Evolutionary conservation across 2,797 vertebrate species (phyloP).

Genomic region (Calcarius lapponicus): DNA sequence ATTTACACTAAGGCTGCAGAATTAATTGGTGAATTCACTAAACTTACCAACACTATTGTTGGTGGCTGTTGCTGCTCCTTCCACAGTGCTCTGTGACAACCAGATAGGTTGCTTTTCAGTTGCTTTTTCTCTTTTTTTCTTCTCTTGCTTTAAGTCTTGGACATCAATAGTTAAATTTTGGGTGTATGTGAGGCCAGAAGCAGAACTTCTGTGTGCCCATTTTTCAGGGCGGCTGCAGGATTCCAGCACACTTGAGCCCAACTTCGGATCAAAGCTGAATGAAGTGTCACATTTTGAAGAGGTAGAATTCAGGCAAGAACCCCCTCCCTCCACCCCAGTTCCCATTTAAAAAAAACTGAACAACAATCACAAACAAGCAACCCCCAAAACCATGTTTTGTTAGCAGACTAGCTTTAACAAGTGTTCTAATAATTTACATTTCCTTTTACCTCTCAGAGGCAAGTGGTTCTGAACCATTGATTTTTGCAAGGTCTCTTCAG

Average conservation of each 20-base stretch:
- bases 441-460: background rate
- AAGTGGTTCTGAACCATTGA: background rate
- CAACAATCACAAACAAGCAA: background rate
- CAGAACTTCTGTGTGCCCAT: conserved; percentile 31
- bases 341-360: background rate
- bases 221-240: background rate
- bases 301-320: background rate
- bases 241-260: background rate
- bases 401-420: background rate
- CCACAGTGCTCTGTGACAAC: conserved; percentile 63
- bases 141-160: conserved; percentile 31
- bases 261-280: conserved; percentile 23
- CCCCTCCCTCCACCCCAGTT: rapidly evolving
- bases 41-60: background rate
- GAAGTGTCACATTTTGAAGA: background rate
- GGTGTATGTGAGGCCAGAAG: conserved; percentile 25
- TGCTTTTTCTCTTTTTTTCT: conserved; percentile 19
- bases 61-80: background rate
- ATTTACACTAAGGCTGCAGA: background rate
- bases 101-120: conserved; percentile 61
- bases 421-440: background rate
- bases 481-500: background rate
- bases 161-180: conserved; percentile 60
- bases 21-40: background rate
- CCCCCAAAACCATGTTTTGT: background rate